These are phyloP conservation scores for Strigamia crassipes DNA, from an alignment of 2,888 invertebrate genomes.

Conservation along the genomic window DNA sequence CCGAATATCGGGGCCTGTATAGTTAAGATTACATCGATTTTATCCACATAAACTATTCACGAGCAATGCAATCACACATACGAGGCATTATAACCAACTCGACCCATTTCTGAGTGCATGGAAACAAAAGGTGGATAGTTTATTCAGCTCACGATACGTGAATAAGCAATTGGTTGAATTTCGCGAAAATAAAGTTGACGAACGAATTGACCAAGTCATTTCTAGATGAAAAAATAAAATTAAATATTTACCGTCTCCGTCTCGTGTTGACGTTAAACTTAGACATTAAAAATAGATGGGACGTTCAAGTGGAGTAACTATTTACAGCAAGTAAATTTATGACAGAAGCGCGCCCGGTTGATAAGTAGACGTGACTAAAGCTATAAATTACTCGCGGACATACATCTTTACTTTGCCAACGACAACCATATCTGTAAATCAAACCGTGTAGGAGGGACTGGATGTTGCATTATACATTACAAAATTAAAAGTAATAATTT, in stretches of 20 bases:
- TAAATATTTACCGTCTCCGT: neutral
- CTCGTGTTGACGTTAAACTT: neutral
- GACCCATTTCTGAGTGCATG: no score
- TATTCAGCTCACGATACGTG: no score
- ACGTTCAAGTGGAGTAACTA: neutral
- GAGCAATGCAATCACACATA: no score
- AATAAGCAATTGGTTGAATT: no score
- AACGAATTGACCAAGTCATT: no score
- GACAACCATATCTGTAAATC: constrained; percentile 1
- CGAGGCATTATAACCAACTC: no score
- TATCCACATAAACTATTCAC: no score
- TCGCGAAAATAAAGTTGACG: no score
- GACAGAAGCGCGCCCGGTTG: neutral
- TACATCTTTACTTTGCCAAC: neutral
- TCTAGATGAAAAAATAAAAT: neutral
- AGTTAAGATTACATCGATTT: no score
- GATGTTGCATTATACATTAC: neutral
- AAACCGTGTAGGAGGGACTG: neutral
- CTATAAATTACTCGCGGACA: neutral
- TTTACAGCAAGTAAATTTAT: neutral
- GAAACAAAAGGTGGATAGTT: no score
- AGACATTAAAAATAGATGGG: neutral
- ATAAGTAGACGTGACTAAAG: constrained; percentile 16
- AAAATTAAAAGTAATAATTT: neutral
- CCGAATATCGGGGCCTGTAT: no score